Base-by-base conservation (phyloP, 2,797 vertebrate genomes). In the Sebastes baramenuke region DNA sequence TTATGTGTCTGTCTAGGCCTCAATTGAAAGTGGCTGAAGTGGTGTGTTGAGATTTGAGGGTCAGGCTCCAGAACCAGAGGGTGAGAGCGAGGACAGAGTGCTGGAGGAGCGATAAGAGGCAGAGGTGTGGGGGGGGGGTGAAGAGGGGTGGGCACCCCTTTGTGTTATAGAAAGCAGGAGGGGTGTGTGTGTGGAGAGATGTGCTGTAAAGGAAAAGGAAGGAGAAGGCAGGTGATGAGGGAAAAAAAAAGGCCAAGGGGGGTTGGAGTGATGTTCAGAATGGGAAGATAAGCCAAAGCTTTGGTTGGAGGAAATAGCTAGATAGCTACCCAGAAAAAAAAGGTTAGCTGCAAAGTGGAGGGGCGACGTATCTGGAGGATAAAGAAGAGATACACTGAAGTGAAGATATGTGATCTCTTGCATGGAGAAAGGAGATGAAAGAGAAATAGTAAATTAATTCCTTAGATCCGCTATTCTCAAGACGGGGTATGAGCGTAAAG, bases 401-500 rank as follows among this genome's bases (percentile, higher is more conserved):
- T 56, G 75, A 55, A 87, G 72, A 76, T 70, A 77, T 83, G 78
- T 68, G 69, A 77, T 81, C 29, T 70, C 10, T 46, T 72, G 62
- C 79, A 77, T 64, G 68, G 75, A 73, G 72, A 58, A 83, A 77
- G 16, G 34, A 88, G 85, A 94, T 92, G 78, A 90, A 87, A 91
- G 83, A 58, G 66, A 67, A 85, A 85, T 66, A 34, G 66, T 81
- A 77, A 89, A 86, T 85, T 11, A 81, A 91, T 87, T 90, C 83
- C 56, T 87, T 75, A 81, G 84, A 92, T 90, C 81, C 84, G 70
- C 67, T 79, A 54, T 86, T 88, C 80, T 87, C 72, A 79, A 86
- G 82, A 79, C 72, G 38, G 77, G 20, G 30, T 60, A 2, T 24
- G 49, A 80, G 74, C 16, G 1, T 77, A 52, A 83, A 77, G 75